Percentiles rank a stretch among this genome's conserved stretches.
Evolutionary conservation across 2,113 vertebrate species (phyloP).

Genomic region (Lycaon pictus): DNA sequence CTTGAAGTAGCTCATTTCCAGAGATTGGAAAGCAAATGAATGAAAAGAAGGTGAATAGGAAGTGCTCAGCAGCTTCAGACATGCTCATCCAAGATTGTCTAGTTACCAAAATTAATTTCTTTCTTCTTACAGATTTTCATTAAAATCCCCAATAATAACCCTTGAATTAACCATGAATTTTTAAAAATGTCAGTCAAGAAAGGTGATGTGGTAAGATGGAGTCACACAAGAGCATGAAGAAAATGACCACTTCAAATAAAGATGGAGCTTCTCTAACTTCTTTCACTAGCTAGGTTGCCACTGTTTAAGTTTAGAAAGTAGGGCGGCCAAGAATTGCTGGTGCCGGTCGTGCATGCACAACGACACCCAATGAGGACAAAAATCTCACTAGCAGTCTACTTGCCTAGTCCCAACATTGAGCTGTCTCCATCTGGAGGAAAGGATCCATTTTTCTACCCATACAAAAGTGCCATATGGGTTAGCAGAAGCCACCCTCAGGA

Average conservation of each 20-base stretch:
- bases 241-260: background rate
- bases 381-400: background rate
- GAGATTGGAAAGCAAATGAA: background rate
- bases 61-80: background rate
- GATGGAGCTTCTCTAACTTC: background rate
- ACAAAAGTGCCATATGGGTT: background rate
- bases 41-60: background rate
- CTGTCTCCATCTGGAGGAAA: background rate
- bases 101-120: conserved; percentile 34
- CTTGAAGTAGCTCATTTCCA: background rate
- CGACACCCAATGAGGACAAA: background rate
- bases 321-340: background rate
- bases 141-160: background rate
- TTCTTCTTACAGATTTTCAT: background rate
- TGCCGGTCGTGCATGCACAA: background rate
- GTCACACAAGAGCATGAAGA: background rate
- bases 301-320: background rate
- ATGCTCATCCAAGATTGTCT: background rate
- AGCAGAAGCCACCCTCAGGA: background rate
- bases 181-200: conserved; percentile 27
- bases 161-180: background rate
- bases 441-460: background rate
- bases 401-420: background rate
- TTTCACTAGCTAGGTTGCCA: background rate
- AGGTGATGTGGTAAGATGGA: background rate